Base-by-base conservation (phyloP, 2,888 invertebrate species). In the Stomorhina lunata region DNA sequence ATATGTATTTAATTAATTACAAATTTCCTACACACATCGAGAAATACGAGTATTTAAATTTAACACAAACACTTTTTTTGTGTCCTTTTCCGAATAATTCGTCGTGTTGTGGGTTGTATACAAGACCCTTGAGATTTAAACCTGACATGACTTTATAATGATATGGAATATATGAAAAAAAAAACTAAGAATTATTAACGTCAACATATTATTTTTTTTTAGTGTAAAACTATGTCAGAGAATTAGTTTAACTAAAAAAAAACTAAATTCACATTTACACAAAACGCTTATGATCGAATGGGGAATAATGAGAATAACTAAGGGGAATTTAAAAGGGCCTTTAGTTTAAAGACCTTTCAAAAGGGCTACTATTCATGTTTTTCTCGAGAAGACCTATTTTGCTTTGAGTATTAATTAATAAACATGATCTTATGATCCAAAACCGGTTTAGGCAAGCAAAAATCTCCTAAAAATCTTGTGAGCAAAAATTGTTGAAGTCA, bases 61-160 rank as follows among this genome's bases (percentile, higher is more conserved):
- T 57, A 40, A 50, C 29, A 32, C 15, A 27, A 59, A 59, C 4
- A 10, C n/a, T n/a, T 55, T 75, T 55, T 66, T 43, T 15, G 37
- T 40, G 22, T 40, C 76, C 45, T 29, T 55, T 75, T 57, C 37
- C n/a, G 37, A 10, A 25, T 75, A 34, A 34, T 48, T 63, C 45
- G 34, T 71, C 34, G 45, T 9, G 34, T 59, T 37, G 40, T 9
- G 53, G 40, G 34, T 34, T 65, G 65, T 76, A 25, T 45, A 72
- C 69, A 81, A 81, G 73, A 81, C 81, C 57, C 78, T 45, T 37
- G 81, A 78, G 81, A 81, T 69, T 68, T 68, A 69, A 48, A 57
- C 78, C 73, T 78, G 81, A 78, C 78, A 81, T 75, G 69, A 75
- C 78, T 73, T 78, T 73, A 43, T 78, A 73, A 81, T 73, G 48